Evolutionary conservation across 2,113 vertebrate genomes (phyloP).

Genomic region (Capricornis sumatraensis): DNA sequence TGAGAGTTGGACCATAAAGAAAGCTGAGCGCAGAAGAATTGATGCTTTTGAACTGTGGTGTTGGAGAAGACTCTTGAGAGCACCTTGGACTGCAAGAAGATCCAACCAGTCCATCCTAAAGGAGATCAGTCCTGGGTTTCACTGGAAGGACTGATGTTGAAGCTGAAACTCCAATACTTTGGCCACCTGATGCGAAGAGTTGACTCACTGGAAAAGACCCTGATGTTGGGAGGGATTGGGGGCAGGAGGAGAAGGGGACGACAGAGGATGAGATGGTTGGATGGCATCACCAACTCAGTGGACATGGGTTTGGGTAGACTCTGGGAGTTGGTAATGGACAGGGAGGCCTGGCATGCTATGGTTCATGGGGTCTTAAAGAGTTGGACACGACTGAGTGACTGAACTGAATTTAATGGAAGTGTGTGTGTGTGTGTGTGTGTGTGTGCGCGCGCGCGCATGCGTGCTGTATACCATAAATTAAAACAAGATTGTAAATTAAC

Average conservation of each 20-base stretch:
- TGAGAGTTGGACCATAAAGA: neutral
- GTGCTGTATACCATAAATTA: neutral
- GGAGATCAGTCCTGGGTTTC: neutral
- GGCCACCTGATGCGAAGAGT: neutral
- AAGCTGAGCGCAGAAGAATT: accelerated
- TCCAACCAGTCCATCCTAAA: neutral
- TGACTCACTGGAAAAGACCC: neutral
- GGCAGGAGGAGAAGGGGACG: neutral
- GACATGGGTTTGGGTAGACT: neutral
- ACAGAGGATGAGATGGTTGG: neutral
- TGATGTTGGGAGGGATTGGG: neutral
- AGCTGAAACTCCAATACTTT: neutral
- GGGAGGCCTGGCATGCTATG: neutral
- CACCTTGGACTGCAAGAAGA: neutral
- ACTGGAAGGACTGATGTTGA: neutral
- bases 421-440: neutral
- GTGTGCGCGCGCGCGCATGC: neutral
- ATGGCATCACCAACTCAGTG: neutral
- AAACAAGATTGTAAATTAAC: neutral
- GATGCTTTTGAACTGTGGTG: neutral
- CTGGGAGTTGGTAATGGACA: neutral
- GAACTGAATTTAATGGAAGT: neutral
- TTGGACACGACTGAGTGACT: neutral
- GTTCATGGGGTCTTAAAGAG: neutral
- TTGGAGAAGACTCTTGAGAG: neutral